Percentiles rank a stretch among this genome's conserved stretches.
Conservation (phyloP, 2,888 invertebrate genomes). For the Frankliniella fusca region DNA sequence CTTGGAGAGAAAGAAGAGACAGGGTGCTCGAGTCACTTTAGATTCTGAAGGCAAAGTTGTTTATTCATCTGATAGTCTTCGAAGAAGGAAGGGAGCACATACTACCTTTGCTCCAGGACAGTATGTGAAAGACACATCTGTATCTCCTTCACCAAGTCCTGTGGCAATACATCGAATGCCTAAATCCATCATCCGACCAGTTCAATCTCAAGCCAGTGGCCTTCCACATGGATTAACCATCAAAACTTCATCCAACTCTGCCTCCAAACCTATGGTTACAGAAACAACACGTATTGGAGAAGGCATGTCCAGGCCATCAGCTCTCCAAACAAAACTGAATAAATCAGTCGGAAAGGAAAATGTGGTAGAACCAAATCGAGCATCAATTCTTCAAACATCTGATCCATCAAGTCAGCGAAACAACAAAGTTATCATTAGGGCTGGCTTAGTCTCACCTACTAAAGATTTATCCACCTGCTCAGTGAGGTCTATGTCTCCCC, state of each 20-base stretch:
- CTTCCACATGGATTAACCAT: background rate
- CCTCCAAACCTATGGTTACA: no score
- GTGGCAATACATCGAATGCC: conserved; percentile 34
- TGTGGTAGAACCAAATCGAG: background rate
- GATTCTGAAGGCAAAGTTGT: conserved; percentile 85
- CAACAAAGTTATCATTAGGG: conserved; percentile 33
- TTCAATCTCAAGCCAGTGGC: conserved; percentile 7
- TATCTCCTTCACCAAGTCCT: conserved; percentile 50
- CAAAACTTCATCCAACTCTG: background rate
- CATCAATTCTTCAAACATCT: background rate
- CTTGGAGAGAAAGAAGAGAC: conserved; percentile 54
- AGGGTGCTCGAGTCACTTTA: conserved; percentile 74
- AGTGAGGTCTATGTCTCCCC: conserved; percentile 44
- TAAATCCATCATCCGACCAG: conserved; percentile 37
- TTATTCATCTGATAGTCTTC: conserved; percentile 80
- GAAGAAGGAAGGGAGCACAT: conserved; percentile 72
- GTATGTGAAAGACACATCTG: conserved; percentile 64
- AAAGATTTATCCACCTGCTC: conserved; percentile 46
- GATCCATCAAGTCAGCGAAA: conserved; percentile 32
- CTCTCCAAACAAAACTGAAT: no score
- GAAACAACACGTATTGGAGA: background rate
- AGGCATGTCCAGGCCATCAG: background rate
- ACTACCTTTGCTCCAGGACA: conserved; percentile 83
- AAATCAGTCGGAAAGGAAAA: no score
- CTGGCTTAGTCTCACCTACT: conserved; percentile 42